Percentiles rank a stretch among this genome's conserved stretches.
These are phyloP conservation scores for Cantharis nigra DNA, from an alignment of 2,888 invertebrate species.

Conservation along the genomic window DNA sequence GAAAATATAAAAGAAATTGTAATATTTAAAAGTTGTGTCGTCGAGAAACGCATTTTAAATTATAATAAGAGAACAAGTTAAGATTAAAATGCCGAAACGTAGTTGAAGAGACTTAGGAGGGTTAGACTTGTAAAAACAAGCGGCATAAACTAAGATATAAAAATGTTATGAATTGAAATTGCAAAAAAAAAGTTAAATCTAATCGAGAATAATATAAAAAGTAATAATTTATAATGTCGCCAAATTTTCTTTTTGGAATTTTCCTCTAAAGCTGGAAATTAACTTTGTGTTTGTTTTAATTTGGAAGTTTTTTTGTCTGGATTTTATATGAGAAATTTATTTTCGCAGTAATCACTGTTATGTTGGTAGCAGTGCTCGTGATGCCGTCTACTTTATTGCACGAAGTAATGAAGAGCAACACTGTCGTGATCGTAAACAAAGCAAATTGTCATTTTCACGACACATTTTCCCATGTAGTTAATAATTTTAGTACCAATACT, in stretches of 20 bases:
- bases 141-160: neutral
- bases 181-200: neutral
- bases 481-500: neutral
- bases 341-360: neutral
- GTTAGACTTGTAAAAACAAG: neutral
- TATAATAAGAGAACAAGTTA: neutral
- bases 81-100: neutral
- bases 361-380: neutral
- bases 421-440: neutral
- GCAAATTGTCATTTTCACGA: neutral
- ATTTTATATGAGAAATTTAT: neutral
- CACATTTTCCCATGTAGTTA: neutral
- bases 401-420: neutral
- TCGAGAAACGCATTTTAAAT: neutral
- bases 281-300: neutral
- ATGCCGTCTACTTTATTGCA: neutral
- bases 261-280: neutral
- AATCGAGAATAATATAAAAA: neutral
- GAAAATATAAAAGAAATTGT: neutral
- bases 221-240: neutral
- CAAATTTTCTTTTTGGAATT: neutral
- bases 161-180: neutral
- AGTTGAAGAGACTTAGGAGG: neutral
- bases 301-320: neutral
- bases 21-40: neutral